Evolutionary conservation across 2,888 invertebrate species (phyloP), one percentile per base, ranked within the genome.

Genomic region (Megastigmus dorsalis): DNA sequence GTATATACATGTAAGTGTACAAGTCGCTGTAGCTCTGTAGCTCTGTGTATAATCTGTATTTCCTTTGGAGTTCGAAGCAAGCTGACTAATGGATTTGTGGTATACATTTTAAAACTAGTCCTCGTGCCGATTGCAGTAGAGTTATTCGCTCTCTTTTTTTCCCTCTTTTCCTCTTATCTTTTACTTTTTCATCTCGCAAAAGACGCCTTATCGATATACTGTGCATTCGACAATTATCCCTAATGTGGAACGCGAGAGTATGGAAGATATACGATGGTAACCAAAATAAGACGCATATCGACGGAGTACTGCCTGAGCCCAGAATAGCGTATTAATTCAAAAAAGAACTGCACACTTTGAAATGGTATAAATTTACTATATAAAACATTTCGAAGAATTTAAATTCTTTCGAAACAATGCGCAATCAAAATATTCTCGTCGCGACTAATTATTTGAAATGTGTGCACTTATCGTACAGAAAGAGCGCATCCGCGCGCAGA

Each of bases 41-140:
- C n/a, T n/a, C n/a, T n/a, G n/a, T n/a, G n/a, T n/a, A n/a, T n/a
- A n/a, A n/a, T n/a, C n/a, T 38, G 28, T n/a, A n/a, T 54, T 63
- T 63, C 28, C 13, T 9, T n/a, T 15, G 26, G 20, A 5, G 30
- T 10, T 45, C 28, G 3, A 6, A 54, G 23, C 23, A 71, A 43
- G 28, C 60, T 67, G 45, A 73, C 45, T 62, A 73, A 73, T 67
- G 73, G 45, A 55, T 59, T 67, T 13, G 9, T 38, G 26, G 45
- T 45, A 30, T 52, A 50, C 13, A 48, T 50, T n/a, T 65, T 41
- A 57, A 59, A 50, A 50, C 33, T 50, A 30, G 15, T 13, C 10
- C 45, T 43, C 7, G 26, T 13, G 9, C 9, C 18, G 9, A 67
- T 23, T 33, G 33, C 4, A 50, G 18, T 28, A 13, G 15, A 10